Base-by-base conservation (phyloP, 2,113 vertebrate species). In the Hippopotamus amphibius region DNA sequence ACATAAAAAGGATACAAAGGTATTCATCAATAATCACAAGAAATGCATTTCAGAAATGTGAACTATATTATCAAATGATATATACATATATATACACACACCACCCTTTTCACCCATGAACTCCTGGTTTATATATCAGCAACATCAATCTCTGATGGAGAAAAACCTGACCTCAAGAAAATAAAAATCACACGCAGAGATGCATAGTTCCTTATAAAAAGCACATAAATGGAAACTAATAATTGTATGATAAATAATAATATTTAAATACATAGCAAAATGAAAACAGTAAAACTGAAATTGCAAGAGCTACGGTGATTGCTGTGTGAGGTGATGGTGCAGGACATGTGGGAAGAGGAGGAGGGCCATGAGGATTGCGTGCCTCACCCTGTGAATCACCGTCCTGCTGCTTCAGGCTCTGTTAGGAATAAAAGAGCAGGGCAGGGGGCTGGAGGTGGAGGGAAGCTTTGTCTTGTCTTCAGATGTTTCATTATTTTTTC, bases 361-460 rank as follows among this genome's bases (percentile, higher is more conserved):
- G 63, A 72, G 79, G 76, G 77, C 93, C 37, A 21, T 59, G 95
- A 87, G 92, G 92, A 83, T 24, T 59, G 55, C 37, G 16, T 57
- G 83, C 97, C 95, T 95, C 96, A 92, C 96, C 88, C 97, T 63
- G 93, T 88, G 83, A 86, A n/a, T 95, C 97, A 91, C n/a, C 91
- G 46, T 48, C 95, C 90, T 81, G 97, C 86, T 72, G 90, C 96
- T 88, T 76, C 89, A 79, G 83, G 93, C 61, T 96, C 94, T 97
- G 88, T 82, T 53, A 95, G 61, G 82, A 79, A 93, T 86, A 95
- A 92, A 96, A 93, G 97, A 92, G 92, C 89, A 94, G 90, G 90
- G 80, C 72, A 89, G 88, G 82, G 86, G 92, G 59, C 91, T 92
- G 95, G 86, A 95, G 48, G 89, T 89, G 83, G 69, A 97, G 66